Conservation (phyloP, 2,888 invertebrate species). For the Pyrochroa serraticornis region DNA sequence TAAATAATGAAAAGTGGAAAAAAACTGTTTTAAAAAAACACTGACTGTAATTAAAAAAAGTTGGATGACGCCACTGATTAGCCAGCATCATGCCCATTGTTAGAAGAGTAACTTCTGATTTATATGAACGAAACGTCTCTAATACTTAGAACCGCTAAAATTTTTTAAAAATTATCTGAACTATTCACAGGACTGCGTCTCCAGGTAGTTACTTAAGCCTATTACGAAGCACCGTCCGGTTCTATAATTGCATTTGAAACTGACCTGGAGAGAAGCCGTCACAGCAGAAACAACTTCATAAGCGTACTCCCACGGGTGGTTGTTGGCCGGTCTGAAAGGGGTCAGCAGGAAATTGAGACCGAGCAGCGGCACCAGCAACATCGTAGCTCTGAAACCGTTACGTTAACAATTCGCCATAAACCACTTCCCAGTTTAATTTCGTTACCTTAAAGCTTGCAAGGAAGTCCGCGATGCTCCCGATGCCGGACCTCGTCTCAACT, state of each 20-base stretch:
- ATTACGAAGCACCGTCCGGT: too few species aligned
- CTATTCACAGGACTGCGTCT: background rate
- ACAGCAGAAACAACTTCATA: slow-evolving; percentile 88
- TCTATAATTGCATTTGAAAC: slow-evolving; percentile 28
- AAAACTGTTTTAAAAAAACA: too few species aligned
- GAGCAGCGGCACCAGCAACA: slow-evolving; percentile 87
- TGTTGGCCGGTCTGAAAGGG: slow-evolving; percentile 77
- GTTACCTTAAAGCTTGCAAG: slow-evolving; percentile 74
- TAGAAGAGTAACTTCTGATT: too few species aligned
- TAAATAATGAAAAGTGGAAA: too few species aligned
- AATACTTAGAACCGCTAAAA: too few species aligned
- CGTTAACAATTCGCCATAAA: background rate
- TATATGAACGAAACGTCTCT: too few species aligned
- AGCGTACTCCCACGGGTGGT: slow-evolving; percentile 73
- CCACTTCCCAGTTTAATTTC: slow-evolving; percentile 14
- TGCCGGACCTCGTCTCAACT: slow-evolving; percentile 74
- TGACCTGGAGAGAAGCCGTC: slow-evolving; percentile 86
- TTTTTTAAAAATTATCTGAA: background rate
- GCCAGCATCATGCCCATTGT: too few species aligned
- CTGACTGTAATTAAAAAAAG: too few species aligned
- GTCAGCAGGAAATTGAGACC: slow-evolving; percentile 90
- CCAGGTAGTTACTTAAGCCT: too few species aligned
- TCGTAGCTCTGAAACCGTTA: slow-evolving; percentile 70
- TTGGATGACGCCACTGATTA: too few species aligned
- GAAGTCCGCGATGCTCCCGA: slow-evolving; percentile 71